Percentiles rank a stretch among this genome's conserved stretches.
Evolutionary conservation across 2,888 invertebrate genomes (phyloP).

Genomic region (Drosophila mercatorum): DNA sequence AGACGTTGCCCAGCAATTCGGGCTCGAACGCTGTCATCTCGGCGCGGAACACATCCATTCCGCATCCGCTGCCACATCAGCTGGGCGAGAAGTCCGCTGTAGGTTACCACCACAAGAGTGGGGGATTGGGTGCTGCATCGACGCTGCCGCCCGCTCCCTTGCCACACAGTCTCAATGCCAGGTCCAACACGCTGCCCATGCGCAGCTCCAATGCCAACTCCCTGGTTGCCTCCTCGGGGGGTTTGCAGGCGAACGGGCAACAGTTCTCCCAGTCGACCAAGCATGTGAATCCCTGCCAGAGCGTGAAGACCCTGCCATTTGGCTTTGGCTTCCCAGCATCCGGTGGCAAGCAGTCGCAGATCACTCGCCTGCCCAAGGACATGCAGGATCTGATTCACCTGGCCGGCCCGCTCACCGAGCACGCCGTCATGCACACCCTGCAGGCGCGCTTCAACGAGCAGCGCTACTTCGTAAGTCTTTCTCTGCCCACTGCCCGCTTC

Average conservation of each 20-base stretch:
- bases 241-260: constrained; percentile 40
- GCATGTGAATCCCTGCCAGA: constrained; percentile 82
- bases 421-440: constrained; percentile 95
- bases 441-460: constrained; percentile 94
- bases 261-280: constrained; percentile 71
- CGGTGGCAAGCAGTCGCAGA: constrained; percentile 37
- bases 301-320: constrained; percentile 78
- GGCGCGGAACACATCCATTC: constrained; percentile 84
- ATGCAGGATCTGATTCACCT: constrained; percentile 96
- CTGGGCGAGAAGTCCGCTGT: constrained; percentile 73
- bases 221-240: constrained; percentile 28
- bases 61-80: constrained; percentile 85
- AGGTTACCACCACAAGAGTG: constrained; percentile 54
- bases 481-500: not conserved
- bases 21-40: constrained; percentile 72
- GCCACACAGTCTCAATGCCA: constrained; percentile 45
- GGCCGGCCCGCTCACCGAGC: constrained; percentile 96
- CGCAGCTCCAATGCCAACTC: constrained; percentile 55
- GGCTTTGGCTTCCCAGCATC: constrained; percentile 60
- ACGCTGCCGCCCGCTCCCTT: constrained; percentile 52
- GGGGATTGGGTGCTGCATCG: constrained; percentile 19
- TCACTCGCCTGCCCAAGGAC: constrained; percentile 82
- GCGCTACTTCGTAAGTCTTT: constrained; percentile 92
- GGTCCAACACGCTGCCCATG: constrained; percentile 63
- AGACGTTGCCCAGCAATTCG: constrained; percentile 79